Percentiles rank a stretch among this genome's conserved stretches.
Evolutionary conservation across 2,888 invertebrate species (phyloP).

Genomic region (Germaria angustata): DNA sequence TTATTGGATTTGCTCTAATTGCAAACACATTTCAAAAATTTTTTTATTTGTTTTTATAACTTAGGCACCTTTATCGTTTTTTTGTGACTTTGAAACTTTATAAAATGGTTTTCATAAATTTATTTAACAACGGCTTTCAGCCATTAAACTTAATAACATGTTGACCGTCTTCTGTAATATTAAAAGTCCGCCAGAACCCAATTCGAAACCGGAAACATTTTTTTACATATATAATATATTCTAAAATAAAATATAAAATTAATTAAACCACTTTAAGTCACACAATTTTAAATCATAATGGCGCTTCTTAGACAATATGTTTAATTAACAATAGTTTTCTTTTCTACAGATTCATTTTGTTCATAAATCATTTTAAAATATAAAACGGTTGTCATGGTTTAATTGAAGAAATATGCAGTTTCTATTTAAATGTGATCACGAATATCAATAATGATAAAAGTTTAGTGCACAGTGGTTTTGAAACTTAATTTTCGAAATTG

Average conservation of each 20-base stretch:
- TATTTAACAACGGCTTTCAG: too few relatives aligned
- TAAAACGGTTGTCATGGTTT: neutral
- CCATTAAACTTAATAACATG: too few relatives aligned
- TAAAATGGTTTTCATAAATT: too few relatives aligned
- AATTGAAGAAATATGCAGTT: neutral
- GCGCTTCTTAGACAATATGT: neutral
- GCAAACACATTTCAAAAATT: too few relatives aligned
- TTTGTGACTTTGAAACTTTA: too few relatives aligned
- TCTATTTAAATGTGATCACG: neutral
- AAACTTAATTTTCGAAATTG: too few relatives aligned
- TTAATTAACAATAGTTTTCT: neutral
- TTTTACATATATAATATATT: neutral
- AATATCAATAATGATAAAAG: neutral
- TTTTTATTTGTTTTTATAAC: too few relatives aligned
- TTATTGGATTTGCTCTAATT: too few relatives aligned
- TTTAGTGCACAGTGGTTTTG: too few relatives aligned
- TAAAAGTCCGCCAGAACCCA: neutral
- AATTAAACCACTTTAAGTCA: neutral
- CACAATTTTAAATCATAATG: neutral
- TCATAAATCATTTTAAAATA: neutral
- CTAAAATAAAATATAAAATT: neutral
- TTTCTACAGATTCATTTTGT: too few relatives aligned
- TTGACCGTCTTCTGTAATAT: neutral
- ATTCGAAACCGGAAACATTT: conserved; percentile 4
- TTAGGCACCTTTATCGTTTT: too few relatives aligned